phyloP scores from a whole-genome alignment of 2,888 invertebrate species.

The Tinea pellionella region DNA sequence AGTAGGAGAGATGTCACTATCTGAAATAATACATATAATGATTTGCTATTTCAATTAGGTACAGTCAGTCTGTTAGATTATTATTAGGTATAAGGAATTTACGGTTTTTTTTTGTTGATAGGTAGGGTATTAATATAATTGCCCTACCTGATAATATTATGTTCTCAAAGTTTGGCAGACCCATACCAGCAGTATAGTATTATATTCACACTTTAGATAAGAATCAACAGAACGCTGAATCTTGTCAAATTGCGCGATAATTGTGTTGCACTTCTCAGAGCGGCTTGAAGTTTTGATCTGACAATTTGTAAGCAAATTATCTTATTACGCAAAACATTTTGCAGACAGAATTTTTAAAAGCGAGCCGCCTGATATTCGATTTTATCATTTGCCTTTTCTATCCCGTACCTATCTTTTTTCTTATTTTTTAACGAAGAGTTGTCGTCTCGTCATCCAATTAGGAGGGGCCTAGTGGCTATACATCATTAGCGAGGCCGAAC shows the following conservation, averaged over 20 bases:
- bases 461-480: conserved; percentile 50
- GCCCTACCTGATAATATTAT: background rate
- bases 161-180: background rate
- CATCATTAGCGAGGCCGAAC: conserved; percentile 54
- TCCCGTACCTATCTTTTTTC: conserved; percentile 30
- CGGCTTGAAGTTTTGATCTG: background rate
- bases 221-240: conserved; percentile 30
- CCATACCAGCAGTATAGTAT: conserved; percentile 32
- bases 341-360: background rate
- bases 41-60: background rate
- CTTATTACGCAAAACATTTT: background rate
- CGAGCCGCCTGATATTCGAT: conserved; percentile 10
- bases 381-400: conserved; percentile 27
- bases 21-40: background rate
- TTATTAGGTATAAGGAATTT: background rate
- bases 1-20: background rate
- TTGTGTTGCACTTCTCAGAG: conserved; percentile 14
- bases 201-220: conserved; percentile 49
- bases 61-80: too few relatives aligned
- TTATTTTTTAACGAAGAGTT: conserved; percentile 47
- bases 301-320: background rate
- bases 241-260: conserved; percentile 33
- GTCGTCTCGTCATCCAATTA: conserved; percentile 56
- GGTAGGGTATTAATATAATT: background rate
- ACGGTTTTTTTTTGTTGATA: background rate